phyloP scores from a whole-genome alignment of 1,140 invertebrate genomes.

The Drosophila mojavensis region DNA sequence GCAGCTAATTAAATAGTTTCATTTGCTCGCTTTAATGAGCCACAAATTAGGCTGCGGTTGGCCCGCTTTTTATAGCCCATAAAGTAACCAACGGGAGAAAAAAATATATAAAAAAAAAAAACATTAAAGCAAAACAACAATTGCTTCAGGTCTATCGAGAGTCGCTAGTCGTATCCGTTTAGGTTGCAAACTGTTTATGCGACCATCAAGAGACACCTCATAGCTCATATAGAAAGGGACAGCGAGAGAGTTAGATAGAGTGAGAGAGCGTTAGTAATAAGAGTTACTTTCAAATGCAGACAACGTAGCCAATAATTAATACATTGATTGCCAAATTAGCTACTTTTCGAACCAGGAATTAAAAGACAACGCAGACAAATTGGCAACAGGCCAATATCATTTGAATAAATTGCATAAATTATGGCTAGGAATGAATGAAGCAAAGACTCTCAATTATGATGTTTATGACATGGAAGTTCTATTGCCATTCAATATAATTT shows the following conservation, averaged over 20 bases:
- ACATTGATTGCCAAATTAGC: conserved; percentile 55
- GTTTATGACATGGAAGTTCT: no score
- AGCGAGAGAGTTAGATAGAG: not conserved
- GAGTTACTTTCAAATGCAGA: conserved; percentile 64
- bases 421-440: not conserved
- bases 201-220: conserved; percentile 70
- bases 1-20: conserved; percentile 75
- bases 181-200: conserved; percentile 64
- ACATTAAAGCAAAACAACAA: conserved; percentile 48
- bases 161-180: conserved; percentile 16
- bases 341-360: conserved; percentile 23
- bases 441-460: no score
- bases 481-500: no score
- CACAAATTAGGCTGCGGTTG: conserved; percentile 65
- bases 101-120: conserved; percentile 23
- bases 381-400: conserved; percentile 35
- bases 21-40: conserved; percentile 55
- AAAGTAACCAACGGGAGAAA: conserved; percentile 19
- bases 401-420: not conserved
- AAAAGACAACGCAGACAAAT: conserved; percentile 1
- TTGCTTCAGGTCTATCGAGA: conserved; percentile 13
- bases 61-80: conserved; percentile 57
- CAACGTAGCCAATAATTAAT: conserved; percentile 75
- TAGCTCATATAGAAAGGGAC: conserved; percentile 38
- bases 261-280: not conserved